Conservation (phyloP, 2,888 invertebrate genomes). For the Rambutsinella grinnellia region DNA sequence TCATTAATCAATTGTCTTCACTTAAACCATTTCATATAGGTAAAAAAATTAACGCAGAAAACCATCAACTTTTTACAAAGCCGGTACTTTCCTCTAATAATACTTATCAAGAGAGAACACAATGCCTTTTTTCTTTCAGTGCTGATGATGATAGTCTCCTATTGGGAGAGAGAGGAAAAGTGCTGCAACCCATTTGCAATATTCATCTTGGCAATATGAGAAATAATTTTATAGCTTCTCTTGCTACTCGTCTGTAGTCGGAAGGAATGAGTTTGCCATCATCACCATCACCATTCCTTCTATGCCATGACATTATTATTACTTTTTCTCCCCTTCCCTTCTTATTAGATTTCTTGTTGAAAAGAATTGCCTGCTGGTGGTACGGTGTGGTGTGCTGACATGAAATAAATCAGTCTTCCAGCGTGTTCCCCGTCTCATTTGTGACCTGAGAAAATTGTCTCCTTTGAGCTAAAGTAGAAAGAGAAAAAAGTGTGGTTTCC, state of each 20-base stretch:
- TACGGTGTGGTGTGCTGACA: constrained; percentile 51
- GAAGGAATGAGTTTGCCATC: constrained; percentile 43
- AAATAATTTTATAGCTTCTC: too few relatives aligned
- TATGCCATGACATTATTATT: constrained; percentile 9
- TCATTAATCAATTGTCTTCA: constrained; percentile 57
- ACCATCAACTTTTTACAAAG: constrained; percentile 40
- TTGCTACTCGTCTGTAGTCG: too few relatives aligned
- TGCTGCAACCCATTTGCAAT: too few relatives aligned
- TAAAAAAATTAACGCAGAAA: constrained; percentile 40
- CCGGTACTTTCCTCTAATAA: constrained; percentile 39
- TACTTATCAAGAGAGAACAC: constrained; percentile 41
- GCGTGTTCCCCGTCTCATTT: constrained; percentile 56
- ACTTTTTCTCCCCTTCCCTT: constrained; percentile 1
- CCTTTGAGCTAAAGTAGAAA: not conserved
- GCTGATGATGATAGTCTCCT: too few relatives aligned
- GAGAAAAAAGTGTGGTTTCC: not conserved
- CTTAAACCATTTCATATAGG: constrained; percentile 21
- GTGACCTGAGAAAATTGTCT: constrained; percentile 54
- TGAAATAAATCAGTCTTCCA: constrained; percentile 57
- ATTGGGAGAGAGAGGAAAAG: too few relatives aligned
- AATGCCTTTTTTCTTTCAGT: constrained; percentile 38
- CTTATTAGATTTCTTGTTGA: constrained; percentile 21
- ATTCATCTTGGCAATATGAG: too few relatives aligned
- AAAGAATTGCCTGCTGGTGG: constrained; percentile 52
- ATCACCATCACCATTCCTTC: constrained; percentile 1